phyloP scores from a whole-genome alignment of 2,888 invertebrate genomes.

The Drosophila nr. perissopoda region DNA sequence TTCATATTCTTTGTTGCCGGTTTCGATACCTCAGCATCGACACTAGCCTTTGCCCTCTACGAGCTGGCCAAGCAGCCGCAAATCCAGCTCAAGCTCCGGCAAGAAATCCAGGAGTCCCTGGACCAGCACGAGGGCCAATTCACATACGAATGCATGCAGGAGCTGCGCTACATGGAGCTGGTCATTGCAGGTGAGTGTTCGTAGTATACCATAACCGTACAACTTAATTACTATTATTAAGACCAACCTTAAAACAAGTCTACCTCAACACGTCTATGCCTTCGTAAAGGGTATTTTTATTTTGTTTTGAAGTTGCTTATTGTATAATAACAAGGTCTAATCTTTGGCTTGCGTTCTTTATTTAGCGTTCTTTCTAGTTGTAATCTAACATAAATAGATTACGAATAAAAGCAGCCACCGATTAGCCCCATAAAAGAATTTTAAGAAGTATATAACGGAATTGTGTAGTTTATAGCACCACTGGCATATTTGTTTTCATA shows the following conservation, averaged over 20 bases:
- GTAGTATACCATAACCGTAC: background rate
- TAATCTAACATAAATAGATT: too few species aligned
- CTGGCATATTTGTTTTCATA: too few species aligned
- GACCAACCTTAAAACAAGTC: background rate
- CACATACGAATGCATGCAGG: slow-evolving; percentile 81
- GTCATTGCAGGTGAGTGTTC: slow-evolving; percentile 84
- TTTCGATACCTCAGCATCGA: slow-evolving; percentile 86
- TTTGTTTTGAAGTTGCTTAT: too few species aligned
- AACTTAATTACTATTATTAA: background rate
- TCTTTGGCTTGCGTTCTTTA: too few species aligned
- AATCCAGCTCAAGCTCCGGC: slow-evolving; percentile 84
- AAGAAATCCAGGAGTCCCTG: slow-evolving; percentile 84
- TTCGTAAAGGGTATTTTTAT: too few species aligned
- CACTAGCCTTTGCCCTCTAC: slow-evolving; percentile 85
- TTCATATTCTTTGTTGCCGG: slow-evolving; percentile 86
- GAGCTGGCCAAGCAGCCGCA: slow-evolving; percentile 86
- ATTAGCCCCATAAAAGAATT: too few species aligned
- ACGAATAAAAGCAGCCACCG: too few species aligned
- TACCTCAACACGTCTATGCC: too few species aligned
- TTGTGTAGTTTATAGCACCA: too few species aligned
- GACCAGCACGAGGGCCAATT: slow-evolving; percentile 82
- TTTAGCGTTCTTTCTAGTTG: too few species aligned
- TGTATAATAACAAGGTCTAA: too few species aligned
- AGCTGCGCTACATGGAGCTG: slow-evolving; percentile 85
- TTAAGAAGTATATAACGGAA: too few species aligned